Percentiles rank a stretch among this genome's conserved stretches.
These are phyloP conservation scores for Athalia circularis DNA, from an alignment of 2,888 invertebrate genomes.

Conservation along the genomic window DNA sequence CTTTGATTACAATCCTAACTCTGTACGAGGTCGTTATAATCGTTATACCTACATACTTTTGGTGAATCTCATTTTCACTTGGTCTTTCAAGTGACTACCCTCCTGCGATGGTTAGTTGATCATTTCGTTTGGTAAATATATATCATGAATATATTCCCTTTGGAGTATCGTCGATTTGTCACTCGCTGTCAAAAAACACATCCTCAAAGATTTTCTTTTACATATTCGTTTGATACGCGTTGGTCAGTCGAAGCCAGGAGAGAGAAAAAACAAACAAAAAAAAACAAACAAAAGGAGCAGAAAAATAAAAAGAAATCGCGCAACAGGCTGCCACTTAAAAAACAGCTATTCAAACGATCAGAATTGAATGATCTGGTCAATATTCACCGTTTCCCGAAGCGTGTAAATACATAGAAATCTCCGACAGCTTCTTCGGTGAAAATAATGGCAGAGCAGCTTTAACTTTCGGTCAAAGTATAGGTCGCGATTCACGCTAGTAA, in stretches of 20 bases:
- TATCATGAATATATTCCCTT: neutral
- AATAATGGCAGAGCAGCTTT: constrained; percentile 9
- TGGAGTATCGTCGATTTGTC: no score
- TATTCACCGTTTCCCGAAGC: neutral
- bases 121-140: neutral
- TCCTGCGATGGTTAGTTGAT: no score
- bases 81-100: neutral
- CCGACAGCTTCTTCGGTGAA: neutral
- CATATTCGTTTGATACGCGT: neutral
- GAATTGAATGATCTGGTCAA: no score
- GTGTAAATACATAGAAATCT: neutral
- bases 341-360: neutral
- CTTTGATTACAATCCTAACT: constrained; percentile 1
- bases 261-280: neutral
- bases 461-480: neutral
- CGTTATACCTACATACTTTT: neutral
- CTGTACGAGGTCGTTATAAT: constrained; percentile 10
- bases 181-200: no score
- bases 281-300: neutral
- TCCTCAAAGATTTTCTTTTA: no score
- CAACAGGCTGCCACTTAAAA: neutral
- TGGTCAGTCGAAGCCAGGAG: neutral
- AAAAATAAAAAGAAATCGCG: neutral
- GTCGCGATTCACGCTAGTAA: constrained; percentile 1
- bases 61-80: constrained; percentile 1